phyloP scores from a whole-genome alignment of 2,888 invertebrate genomes.

The Morpho achilles region DNA sequence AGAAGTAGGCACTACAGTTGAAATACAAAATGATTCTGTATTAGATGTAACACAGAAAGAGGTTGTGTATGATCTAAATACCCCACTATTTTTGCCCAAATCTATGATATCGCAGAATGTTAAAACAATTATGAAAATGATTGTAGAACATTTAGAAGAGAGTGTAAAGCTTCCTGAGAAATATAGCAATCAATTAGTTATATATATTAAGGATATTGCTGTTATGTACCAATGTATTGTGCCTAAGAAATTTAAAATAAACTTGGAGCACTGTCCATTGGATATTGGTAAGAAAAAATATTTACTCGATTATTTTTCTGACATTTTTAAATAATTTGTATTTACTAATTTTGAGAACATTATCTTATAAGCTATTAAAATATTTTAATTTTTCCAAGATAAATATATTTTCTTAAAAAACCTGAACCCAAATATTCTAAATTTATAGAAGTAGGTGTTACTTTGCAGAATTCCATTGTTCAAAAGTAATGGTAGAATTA shows the following conservation, averaged over 20 bases:
- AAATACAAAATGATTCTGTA: slow-evolving; percentile 44
- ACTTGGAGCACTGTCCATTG: slow-evolving; percentile 60
- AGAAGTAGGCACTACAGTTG: slow-evolving; percentile 43
- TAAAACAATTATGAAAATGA: slow-evolving; percentile 53
- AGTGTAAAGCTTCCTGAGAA: slow-evolving; percentile 57
- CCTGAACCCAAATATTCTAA: too few relatives aligned
- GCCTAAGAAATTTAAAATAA: slow-evolving; percentile 62
- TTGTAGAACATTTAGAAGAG: slow-evolving; percentile 63
- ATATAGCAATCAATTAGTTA: slow-evolving; percentile 55
- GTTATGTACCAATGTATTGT: slow-evolving; percentile 67
- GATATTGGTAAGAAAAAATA: slow-evolving; percentile 59
- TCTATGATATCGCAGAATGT: slow-evolving; percentile 67
- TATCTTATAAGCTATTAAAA: too few relatives aligned
- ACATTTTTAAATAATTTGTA: too few relatives aligned
- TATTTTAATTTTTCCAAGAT: too few relatives aligned
- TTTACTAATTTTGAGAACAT: too few relatives aligned
- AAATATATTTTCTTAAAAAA: too few relatives aligned
- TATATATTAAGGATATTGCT: slow-evolving; percentile 62
- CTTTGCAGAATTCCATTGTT: too few relatives aligned
- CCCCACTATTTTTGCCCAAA: slow-evolving; percentile 62
- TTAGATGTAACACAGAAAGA: slow-evolving; percentile 47
- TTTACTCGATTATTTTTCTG: too few relatives aligned
- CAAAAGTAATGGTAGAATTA: too few relatives aligned
- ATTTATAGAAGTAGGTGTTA: too few relatives aligned
- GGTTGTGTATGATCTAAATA: slow-evolving; percentile 49